Evolutionary conservation across 2,113 vertebrate genomes (phyloP).

Genomic region (Calidris pygmaea): DNA sequence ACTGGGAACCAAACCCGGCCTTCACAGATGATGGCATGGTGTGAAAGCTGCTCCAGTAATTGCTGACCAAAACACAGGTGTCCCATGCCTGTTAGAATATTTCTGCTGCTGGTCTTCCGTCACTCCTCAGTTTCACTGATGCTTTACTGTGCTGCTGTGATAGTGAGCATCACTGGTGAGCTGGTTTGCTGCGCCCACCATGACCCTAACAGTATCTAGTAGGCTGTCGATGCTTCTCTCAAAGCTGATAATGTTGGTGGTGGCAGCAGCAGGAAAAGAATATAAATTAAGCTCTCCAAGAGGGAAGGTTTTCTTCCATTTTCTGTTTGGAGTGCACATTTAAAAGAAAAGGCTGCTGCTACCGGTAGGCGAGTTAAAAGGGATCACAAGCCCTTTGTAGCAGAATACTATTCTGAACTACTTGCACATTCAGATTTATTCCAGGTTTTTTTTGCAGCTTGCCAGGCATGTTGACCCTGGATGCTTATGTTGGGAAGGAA

Average conservation of each 20-base stretch:
- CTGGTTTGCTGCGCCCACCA: not conserved
- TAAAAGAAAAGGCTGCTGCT: constrained; percentile 23
- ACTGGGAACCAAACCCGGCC: not conserved
- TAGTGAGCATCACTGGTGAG: not conserved
- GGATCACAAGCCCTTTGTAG: not conserved
- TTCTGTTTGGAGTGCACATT: not conserved
- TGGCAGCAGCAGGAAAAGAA: not conserved
- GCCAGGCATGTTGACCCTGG: not conserved
- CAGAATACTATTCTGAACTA: not conserved
- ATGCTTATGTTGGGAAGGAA: not conserved
- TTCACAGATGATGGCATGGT: not conserved
- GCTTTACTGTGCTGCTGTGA: not conserved
- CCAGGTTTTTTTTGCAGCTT: constrained; percentile 14
- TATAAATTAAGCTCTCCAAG: constrained; percentile 10
- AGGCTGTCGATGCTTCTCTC: not conserved
- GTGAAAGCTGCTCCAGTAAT: not conserved
- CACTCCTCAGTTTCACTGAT: not conserved
- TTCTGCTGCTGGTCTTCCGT: not conserved
- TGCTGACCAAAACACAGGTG: not conserved
- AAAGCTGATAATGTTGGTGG: not conserved
- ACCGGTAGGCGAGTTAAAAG: not conserved
- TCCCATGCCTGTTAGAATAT: not conserved
- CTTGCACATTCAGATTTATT: not conserved
- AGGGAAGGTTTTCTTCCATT: not conserved
- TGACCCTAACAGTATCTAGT: constrained; percentile 27